phyloP scores from a whole-genome alignment of 2,888 invertebrate species.

The Tenthredo distinguenda region DNA sequence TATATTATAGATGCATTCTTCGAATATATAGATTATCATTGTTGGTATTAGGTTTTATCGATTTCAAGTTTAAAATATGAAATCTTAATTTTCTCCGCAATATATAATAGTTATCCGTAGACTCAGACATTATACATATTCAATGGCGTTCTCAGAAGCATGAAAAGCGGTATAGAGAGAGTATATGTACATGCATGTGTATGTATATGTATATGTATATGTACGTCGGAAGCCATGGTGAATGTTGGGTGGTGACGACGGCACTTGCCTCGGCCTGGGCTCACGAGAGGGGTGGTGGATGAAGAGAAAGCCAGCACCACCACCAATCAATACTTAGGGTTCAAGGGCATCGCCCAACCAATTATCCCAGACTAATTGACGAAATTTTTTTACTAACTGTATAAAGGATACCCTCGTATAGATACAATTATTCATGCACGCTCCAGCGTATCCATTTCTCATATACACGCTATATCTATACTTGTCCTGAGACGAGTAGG shows the following conservation, averaged over 20 bases:
- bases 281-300: conserved; percentile 13
- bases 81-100: not conserved
- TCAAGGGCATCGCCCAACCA: conserved; percentile 78
- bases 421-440: not conserved
- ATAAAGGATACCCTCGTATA: not conserved
- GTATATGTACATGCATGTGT: not conserved
- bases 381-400: not conserved
- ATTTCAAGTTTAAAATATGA: not conserved
- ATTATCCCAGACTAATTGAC: conserved; percentile 74
- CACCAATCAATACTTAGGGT: conserved; percentile 77
- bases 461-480: not conserved
- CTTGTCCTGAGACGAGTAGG: not conserved
- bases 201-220: not conserved
- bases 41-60: not conserved
- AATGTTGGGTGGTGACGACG: conserved; percentile 43
- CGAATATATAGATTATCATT: not conserved
- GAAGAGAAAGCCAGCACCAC: conserved; percentile 45
- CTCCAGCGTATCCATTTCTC: not conserved
- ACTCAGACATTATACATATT: conserved; percentile 2
- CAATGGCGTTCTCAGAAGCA: conserved; percentile 4
- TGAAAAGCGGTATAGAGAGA: not conserved
- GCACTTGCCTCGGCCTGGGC: conserved; percentile 37
- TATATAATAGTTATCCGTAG: not conserved
- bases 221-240: conserved; percentile 20
- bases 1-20: not conserved